These are phyloP conservation scores for Eupsittula cactorum DNA, from an alignment of 2,113 vertebrate species.

Conservation along the genomic window DNA sequence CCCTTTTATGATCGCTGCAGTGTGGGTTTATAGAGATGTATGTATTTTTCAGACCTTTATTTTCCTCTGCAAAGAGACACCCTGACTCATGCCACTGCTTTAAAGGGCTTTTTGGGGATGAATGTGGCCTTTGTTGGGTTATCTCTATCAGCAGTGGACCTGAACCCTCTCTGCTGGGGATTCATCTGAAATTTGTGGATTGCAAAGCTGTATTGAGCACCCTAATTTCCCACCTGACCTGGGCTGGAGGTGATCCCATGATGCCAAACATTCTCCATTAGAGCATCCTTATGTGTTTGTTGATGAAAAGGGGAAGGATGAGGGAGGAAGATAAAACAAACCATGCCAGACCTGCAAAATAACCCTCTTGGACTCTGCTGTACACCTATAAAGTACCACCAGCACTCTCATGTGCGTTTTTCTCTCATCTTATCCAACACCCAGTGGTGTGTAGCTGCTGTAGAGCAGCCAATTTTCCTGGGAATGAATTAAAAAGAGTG, in stretches of 20 bases:
- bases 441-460: fast-evolving
- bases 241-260: not conserved
- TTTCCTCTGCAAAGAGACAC: not conserved
- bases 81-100: not conserved
- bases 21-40: not conserved
- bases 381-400: fast-evolving
- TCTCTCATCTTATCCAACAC: not conserved
- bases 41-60: not conserved
- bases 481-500: not conserved
- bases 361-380: not conserved
- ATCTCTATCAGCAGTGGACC: not conserved
- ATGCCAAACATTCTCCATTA: fast-evolving
- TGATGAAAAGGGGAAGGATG: not conserved
- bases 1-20: not conserved
- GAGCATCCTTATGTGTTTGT: not conserved
- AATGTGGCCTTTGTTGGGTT: not conserved
- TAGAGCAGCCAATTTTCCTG: not conserved
- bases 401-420: not conserved
- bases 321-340: not conserved
- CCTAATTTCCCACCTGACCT: fast-evolving
- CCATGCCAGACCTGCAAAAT: fast-evolving
- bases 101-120: conserved; percentile 24
- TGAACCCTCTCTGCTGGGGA: not conserved
- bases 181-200: not conserved
- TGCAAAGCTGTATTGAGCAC: not conserved